These are phyloP conservation scores for Pteronotus mesoamericanus DNA, from an alignment of 2,797 vertebrate species.

Conservation along the genomic window DNA sequence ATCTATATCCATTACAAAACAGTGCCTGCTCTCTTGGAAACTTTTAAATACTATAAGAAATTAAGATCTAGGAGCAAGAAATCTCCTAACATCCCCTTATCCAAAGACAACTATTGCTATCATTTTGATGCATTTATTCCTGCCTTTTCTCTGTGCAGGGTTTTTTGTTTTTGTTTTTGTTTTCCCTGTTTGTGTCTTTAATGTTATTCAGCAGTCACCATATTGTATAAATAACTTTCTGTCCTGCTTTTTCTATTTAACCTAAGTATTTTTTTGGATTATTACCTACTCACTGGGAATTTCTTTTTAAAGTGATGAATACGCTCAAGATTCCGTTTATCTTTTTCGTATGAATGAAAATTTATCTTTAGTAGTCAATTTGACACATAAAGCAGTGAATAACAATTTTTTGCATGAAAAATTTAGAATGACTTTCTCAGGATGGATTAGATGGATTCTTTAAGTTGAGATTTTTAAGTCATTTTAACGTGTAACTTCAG, in stretches of 20 bases:
- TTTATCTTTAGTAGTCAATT: background rate
- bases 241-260: background rate
- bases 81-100: background rate
- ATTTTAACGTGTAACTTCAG: background rate
- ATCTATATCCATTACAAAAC: background rate
- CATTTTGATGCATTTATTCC: background rate
- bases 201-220: background rate
- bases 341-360: background rate
- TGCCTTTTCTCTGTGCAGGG: background rate
- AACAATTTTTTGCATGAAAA: background rate
- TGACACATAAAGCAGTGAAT: background rate
- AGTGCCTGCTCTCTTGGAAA: background rate
- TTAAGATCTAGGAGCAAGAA: background rate
- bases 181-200: background rate
- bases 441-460: background rate
- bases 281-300: background rate
- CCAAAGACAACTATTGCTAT: background rate
- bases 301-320: background rate
- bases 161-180: too few relatives aligned
- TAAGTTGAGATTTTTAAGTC: background rate
- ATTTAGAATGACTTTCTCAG: background rate
- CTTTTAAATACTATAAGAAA: background rate
- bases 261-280: background rate
- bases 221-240: background rate
- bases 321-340: background rate